Evolutionary conservation across 2,888 invertebrate species (phyloP).

Genomic region (Tenthredo notha): DNA sequence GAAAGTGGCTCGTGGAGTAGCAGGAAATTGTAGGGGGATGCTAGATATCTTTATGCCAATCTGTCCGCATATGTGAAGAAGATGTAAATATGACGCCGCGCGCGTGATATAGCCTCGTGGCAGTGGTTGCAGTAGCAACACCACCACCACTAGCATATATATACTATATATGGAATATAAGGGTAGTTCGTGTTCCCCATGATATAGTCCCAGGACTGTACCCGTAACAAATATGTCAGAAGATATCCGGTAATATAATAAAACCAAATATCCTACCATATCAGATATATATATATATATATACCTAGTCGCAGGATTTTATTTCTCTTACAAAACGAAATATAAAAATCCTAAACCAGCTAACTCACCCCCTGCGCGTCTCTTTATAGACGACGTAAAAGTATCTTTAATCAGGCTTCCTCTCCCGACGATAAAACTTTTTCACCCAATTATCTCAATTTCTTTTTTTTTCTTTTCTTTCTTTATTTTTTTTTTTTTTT

Average conservation of each 20-base stretch:
- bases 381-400: conserved; percentile 44
- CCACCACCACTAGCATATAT: neutral
- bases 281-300: conserved; percentile 5
- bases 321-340: conserved; percentile 26
- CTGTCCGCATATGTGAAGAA: conserved; percentile 50
- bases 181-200: neutral
- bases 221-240: conserved; percentile 32
- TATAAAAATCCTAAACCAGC: conserved; percentile 41
- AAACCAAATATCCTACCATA: conserved; percentile 42
- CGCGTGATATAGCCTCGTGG: conserved; percentile 12
- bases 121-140: neutral
- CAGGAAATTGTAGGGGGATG: neutral
- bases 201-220: neutral
- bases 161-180: neutral
- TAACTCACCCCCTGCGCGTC: neutral
- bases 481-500: neutral
- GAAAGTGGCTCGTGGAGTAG: conserved; percentile 2
- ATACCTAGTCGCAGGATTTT: conserved; percentile 5
- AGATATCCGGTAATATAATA: conserved; percentile 45
- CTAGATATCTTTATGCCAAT: conserved; percentile 49
- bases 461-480: too few species aligned
- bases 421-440: neutral
- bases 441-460: neutral
- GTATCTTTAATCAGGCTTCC: conserved; percentile 23
- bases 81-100: conserved; percentile 38